Evolutionary conservation across 2,888 invertebrate species (phyloP).

Genomic region (Arrhopalites spinosus): DNA sequence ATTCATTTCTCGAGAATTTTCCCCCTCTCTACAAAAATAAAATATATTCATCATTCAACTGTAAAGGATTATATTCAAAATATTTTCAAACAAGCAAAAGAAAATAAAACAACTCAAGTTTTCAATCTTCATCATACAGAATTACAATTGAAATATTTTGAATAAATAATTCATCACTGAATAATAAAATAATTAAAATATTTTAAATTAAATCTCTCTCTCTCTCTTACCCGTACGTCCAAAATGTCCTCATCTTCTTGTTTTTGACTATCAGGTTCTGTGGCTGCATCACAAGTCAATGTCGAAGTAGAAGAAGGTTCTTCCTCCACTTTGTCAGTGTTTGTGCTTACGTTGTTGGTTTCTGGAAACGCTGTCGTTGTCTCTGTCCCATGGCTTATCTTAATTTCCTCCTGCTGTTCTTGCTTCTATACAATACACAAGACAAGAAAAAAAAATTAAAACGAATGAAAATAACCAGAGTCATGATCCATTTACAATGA

Average conservation of each 20-base stretch:
- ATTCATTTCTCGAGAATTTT: too few relatives aligned
- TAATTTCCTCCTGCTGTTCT: constrained; percentile 20
- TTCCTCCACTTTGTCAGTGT: constrained; percentile 14
- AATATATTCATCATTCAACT: too few relatives aligned
- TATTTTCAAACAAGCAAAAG: not conserved
- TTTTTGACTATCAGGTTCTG: constrained; percentile 6
- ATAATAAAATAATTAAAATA: too few relatives aligned
- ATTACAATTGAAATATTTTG: too few relatives aligned
- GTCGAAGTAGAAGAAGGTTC: too few relatives aligned
- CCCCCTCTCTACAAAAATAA: too few relatives aligned
- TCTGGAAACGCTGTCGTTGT: not conserved
- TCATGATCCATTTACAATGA: too few relatives aligned
- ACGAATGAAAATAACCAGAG: not conserved
- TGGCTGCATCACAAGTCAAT: not conserved
- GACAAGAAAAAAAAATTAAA: not conserved
- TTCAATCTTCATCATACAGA: too few relatives aligned
- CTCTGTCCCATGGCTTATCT: constrained; percentile 10
- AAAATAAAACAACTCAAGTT: not conserved
- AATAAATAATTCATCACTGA: too few relatives aligned
- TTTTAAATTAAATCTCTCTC: not conserved
- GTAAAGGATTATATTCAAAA: not conserved
- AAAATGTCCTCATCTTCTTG: constrained; percentile 20
- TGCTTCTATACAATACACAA: constrained; percentile 23
- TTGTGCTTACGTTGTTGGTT: constrained; percentile 9
- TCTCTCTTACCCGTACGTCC: constrained; percentile 15